Conservation (phyloP, 2,888 invertebrate species). For the Tubulanus polymorphus region DNA sequence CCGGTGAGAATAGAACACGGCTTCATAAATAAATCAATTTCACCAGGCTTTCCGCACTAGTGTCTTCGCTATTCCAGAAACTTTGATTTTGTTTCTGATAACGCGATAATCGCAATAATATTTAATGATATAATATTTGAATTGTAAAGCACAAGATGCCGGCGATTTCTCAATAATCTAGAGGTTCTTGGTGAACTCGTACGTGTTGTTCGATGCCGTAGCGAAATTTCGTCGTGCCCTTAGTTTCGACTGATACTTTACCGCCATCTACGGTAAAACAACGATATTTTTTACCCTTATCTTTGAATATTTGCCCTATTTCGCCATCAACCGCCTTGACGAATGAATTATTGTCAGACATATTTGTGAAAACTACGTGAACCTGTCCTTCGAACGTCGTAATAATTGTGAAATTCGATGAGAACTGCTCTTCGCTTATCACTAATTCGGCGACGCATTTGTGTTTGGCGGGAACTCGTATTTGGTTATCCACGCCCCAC, state of each 20-base stretch:
- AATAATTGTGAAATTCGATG: constrained; percentile 50
- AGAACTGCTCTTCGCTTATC: constrained; percentile 55
- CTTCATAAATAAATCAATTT: too few relatives aligned
- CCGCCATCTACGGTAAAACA: constrained; percentile 25
- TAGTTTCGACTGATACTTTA: constrained; percentile 28
- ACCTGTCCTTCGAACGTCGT: constrained; percentile 46
- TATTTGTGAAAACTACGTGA: constrained; percentile 46
- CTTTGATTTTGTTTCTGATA: too few relatives aligned
- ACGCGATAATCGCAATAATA: too few relatives aligned
- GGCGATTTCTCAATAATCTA: constrained; percentile 1
- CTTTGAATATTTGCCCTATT: constrained; percentile 35
- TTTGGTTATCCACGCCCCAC: constrained; percentile 56
- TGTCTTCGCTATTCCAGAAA: too few relatives aligned
- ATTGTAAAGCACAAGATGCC: too few relatives aligned
- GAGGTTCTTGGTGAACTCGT: constrained; percentile 39
- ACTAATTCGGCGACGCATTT: constrained; percentile 54
- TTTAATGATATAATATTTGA: too few relatives aligned
- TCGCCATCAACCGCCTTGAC: constrained; percentile 44
- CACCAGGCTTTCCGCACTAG: too few relatives aligned
- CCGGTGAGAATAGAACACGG: too few relatives aligned
- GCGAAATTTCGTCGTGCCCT: constrained; percentile 42
- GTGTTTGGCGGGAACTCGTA: constrained; percentile 46
- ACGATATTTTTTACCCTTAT: constrained; percentile 21
- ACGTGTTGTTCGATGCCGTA: constrained; percentile 49
- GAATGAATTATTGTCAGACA: constrained; percentile 51